A percentile compares a stretch with the other conserved stretches of the same genome.
Evolutionary conservation across 2,888 invertebrate genomes (phyloP).

Genomic region (Oegoconia quadripuncta): DNA sequence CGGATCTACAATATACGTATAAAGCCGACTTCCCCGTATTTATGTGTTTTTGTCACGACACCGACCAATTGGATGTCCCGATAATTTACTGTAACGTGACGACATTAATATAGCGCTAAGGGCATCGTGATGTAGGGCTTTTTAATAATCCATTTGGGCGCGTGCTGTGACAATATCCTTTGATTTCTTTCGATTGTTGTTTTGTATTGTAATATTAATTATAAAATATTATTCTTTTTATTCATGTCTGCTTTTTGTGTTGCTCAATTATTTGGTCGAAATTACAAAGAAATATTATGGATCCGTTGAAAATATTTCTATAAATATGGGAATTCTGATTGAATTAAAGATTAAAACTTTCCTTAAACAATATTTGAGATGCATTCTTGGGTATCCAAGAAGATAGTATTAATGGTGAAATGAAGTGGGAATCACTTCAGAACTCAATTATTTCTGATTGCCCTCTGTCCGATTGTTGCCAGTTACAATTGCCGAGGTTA

Average conservation of each 20-base stretch:
- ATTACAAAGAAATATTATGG: too few relatives aligned
- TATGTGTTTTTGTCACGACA: conserved; percentile 72
- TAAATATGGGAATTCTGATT: not conserved
- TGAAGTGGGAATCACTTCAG: conserved; percentile 14
- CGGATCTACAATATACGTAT: conserved; percentile 37
- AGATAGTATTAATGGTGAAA: conserved; percentile 8
- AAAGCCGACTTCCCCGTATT: conserved; percentile 59
- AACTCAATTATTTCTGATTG: conserved; percentile 18
- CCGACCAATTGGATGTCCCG: conserved; percentile 67
- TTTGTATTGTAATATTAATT: not conserved
- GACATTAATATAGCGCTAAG: conserved; percentile 54
- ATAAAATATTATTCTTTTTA: not conserved
- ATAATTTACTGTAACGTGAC: conserved; percentile 70
- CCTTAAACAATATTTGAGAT: not conserved
- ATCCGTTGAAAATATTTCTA: not conserved
- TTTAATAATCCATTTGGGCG: conserved; percentile 52
- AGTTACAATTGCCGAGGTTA: conserved; percentile 14
- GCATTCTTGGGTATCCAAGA: not conserved
- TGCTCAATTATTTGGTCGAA: not conserved
- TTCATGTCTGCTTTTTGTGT: not conserved
- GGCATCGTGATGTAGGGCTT: conserved; percentile 47
- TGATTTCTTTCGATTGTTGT: not conserved
- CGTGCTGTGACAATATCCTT: conserved; percentile 53
- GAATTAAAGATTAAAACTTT: not conserved
- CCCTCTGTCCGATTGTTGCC: conserved; percentile 13